Base-by-base conservation (phyloP, 2,797 vertebrate genomes). In the Eulemur coronatus region DNA sequence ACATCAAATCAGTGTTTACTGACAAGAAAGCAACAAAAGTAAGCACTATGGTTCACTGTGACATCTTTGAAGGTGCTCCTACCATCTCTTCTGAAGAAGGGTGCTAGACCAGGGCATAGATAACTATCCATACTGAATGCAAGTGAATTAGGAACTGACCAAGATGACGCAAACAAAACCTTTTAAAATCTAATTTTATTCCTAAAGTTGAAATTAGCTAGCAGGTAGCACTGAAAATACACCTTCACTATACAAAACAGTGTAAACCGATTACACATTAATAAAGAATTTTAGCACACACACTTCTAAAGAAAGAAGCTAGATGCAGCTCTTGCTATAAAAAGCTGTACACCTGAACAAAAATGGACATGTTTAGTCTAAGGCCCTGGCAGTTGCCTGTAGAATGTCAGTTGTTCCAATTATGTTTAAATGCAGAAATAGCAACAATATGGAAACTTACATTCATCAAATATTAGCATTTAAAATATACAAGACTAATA, bases 131-230 rank as follows among this genome's bases (percentile, higher is more conserved):
- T 57, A 35, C 63, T 65, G 17, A 18, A 48, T 41, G 15, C 63
- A 84, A 24, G 14, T 61, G 24, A 94, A 48, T 80, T 20, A 85
- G 67, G 65, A 92, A 93, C 46, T 50, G 59, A 87, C 33, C 4
- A 28, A 93, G 75, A 91, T 75, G 28, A 33, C 38, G 8, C 46
- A 69, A 89, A 84, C 38, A 72, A 94, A 91, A 80, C 2, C 72
- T 96, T 59, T 97, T 96, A 20, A 20, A 89, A 92, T 96, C 95
- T 87, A 97, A 98, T 9, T 98, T 98, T 98, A 96, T 98, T 98
- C 93, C 98, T 98, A 97, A 98, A 96, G 96, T 97, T 96, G 89
- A 98, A 97, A 92, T 97, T 85, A 96, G 88, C 89, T 96, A 97
- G 96, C 95, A 13, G 46, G 75, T 95, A 97, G 97, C 97, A 95